A percentile compares a stretch with the other conserved stretches of the same genome.
Evolutionary conservation across 2,888 invertebrate species (phyloP).

Genomic region (Lochmaea crataegi): DNA sequence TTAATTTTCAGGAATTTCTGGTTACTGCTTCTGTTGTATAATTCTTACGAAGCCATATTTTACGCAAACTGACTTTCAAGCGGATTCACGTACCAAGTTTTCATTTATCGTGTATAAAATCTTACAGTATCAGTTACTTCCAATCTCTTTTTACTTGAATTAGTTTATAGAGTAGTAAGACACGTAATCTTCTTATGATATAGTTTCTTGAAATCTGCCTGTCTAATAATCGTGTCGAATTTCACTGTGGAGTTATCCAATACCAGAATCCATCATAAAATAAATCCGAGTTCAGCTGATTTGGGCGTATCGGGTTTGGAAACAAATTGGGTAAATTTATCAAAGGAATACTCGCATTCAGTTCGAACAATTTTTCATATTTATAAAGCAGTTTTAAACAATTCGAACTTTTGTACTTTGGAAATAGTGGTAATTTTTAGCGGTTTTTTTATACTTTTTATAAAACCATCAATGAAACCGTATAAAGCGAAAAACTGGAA

Average conservation of each 20-base stretch:
- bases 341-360: constrained; percentile 27
- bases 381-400: constrained; percentile 29
- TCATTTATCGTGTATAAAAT: not conserved
- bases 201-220: not conserved
- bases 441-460: too few species aligned
- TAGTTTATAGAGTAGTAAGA: not conserved
- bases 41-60: too few species aligned
- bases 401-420: constrained; percentile 31
- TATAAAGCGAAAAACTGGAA: too few species aligned
- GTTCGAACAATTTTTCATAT: constrained; percentile 33
- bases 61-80: not conserved
- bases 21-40: too few species aligned
- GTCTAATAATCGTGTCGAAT: not conserved
- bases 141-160: not conserved
- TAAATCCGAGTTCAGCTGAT: constrained; percentile 27
- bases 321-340: constrained; percentile 41
- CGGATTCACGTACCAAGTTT: not conserved
- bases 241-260: not conserved
- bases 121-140: not conserved
- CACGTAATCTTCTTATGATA: not conserved
- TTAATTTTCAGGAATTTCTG: too few species aligned
- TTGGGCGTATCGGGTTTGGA: constrained; percentile 31
- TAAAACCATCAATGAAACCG: too few species aligned
- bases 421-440: not conserved
- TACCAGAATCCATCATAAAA: not conserved